Evolutionary conservation across 2,888 invertebrate genomes (phyloP).

Genomic region (Embidobia sp.): DNA sequence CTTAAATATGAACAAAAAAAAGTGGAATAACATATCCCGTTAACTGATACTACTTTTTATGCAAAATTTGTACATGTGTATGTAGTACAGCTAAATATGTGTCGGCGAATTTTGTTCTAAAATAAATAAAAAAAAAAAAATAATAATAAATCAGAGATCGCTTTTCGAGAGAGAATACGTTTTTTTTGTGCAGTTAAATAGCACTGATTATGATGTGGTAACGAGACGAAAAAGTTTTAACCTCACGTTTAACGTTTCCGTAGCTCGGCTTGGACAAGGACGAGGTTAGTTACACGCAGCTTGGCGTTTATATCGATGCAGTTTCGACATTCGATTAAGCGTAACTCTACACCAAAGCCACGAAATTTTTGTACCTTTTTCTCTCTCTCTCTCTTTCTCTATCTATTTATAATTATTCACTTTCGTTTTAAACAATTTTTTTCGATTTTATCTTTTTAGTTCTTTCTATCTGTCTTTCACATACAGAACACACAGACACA

Average conservation of each 20-base stretch:
- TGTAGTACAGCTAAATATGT: too few relatives aligned
- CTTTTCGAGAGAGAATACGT: conserved; percentile 36
- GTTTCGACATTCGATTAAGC: conserved; percentile 68
- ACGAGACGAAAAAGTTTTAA: conserved; percentile 75
- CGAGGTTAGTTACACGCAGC: conserved; percentile 85
- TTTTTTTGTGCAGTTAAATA: conserved; percentile 44
- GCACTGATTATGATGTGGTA: conserved; percentile 53
- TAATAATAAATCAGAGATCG: neutral
- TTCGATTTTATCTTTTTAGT: conserved; percentile 74
- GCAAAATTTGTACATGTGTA: too few relatives aligned
- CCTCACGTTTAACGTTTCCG: conserved; percentile 83
- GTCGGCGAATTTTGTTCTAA: neutral
- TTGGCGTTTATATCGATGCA: conserved; percentile 74
- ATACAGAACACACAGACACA: conserved; percentile 63
- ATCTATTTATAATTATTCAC: conserved; percentile 46
- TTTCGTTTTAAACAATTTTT: conserved; percentile 15
- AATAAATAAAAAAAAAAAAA: conserved; percentile 2
- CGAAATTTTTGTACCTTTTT: conserved; percentile 65
- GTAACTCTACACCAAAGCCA: conserved; percentile 66
- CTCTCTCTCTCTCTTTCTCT: conserved; percentile 49
- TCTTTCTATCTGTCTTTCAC: conserved; percentile 66
- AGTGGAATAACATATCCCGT: too few relatives aligned
- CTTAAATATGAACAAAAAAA: too few relatives aligned
- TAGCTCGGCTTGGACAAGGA: conserved; percentile 97
- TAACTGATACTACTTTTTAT: too few relatives aligned